A percentile compares a stretch with the other conserved stretches of the same genome.
phyloP scores from a whole-genome alignment of 2,797 vertebrate genomes.

The Takifugu rubripes region DNA sequence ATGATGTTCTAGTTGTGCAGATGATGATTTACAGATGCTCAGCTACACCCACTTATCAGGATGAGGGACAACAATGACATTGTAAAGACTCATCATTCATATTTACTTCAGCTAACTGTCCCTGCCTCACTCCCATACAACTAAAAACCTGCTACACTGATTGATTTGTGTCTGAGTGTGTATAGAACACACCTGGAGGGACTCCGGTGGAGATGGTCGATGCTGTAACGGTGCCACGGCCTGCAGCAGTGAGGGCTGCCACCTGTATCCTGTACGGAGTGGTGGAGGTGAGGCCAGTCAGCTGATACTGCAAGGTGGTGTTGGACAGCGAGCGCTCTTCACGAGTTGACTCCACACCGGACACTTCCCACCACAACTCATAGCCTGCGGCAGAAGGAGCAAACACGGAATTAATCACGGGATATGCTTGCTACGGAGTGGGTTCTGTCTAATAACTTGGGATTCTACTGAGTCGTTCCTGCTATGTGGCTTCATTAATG shows the following conservation, averaged over 20 bases:
- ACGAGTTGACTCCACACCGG: slow-evolving; percentile 77
- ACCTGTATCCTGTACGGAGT: slow-evolving; percentile 90
- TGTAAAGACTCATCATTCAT: slow-evolving; percentile 72
- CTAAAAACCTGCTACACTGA: slow-evolving; percentile 7
- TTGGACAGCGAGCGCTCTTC: slow-evolving; percentile 77
- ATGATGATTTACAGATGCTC: slow-evolving; percentile 73
- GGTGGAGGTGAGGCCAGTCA: slow-evolving; percentile 86
- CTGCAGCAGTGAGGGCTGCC: slow-evolving; percentile 82
- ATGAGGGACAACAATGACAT: slow-evolving; percentile 66
- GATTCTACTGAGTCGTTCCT: no score
- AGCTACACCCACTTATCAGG: slow-evolving; percentile 72
- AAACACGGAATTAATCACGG: slow-evolving; percentile 24
- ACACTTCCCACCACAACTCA: slow-evolving; percentile 87
- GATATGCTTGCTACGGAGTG: no score
- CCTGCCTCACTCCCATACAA: slow-evolving; percentile 2
- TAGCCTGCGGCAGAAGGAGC: slow-evolving; percentile 77
- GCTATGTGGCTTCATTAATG: background rate
- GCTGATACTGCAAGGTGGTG: slow-evolving; percentile 85
- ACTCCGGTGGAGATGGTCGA: slow-evolving; percentile 94
- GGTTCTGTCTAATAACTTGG: no score
- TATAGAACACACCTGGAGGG: slow-evolving; percentile 84
- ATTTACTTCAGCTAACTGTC: slow-evolving; percentile 46
- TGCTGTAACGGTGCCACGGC: slow-evolving; percentile 78
- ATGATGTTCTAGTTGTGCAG: slow-evolving; percentile 34
- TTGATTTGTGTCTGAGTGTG: slow-evolving; percentile 1